Conservation (phyloP, 2,888 invertebrate genomes). For the Mycalesis mineus region DNA sequence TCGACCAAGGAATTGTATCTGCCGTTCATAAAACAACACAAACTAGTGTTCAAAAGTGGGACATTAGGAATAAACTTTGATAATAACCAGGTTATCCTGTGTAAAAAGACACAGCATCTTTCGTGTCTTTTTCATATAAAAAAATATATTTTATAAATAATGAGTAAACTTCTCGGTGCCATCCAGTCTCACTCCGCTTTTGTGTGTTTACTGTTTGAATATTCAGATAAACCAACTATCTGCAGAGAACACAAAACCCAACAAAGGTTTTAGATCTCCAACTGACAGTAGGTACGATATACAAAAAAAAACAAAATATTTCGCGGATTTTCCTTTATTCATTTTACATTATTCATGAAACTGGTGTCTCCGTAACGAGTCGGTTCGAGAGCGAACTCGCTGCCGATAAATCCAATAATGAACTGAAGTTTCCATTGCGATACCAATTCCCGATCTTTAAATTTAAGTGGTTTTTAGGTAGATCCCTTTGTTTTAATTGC, state of each 20-base stretch:
- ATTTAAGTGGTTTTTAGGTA: constrained; percentile 13
- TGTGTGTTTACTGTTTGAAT: too few relatives aligned
- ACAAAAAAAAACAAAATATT: constrained; percentile 36
- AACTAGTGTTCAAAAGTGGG: too few relatives aligned
- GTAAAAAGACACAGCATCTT: too few relatives aligned
- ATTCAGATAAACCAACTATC: not conserved
- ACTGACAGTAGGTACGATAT: not conserved
- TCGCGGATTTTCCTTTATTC: constrained; percentile 62
- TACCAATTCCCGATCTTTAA: constrained; percentile 24
- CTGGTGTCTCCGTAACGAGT: constrained; percentile 67
- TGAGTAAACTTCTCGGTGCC: too few relatives aligned
- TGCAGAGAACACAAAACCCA: not conserved
- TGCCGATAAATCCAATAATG: constrained; percentile 54
- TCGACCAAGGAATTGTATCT: too few relatives aligned
- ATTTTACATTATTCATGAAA: constrained; percentile 72
- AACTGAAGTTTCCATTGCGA: constrained; percentile 45
- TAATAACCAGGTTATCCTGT: too few relatives aligned
- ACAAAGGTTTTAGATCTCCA: not conserved
- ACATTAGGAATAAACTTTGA: too few relatives aligned
- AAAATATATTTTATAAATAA: too few relatives aligned
- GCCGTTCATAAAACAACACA: too few relatives aligned
- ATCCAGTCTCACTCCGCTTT: too few relatives aligned
- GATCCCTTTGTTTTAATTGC: constrained; percentile 10
- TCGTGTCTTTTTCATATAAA: too few relatives aligned
- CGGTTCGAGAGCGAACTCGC: constrained; percentile 59